These are phyloP conservation scores for Steatornis caripensis DNA, from an alignment of 2,113 vertebrate genomes.

Conservation along the genomic window DNA sequence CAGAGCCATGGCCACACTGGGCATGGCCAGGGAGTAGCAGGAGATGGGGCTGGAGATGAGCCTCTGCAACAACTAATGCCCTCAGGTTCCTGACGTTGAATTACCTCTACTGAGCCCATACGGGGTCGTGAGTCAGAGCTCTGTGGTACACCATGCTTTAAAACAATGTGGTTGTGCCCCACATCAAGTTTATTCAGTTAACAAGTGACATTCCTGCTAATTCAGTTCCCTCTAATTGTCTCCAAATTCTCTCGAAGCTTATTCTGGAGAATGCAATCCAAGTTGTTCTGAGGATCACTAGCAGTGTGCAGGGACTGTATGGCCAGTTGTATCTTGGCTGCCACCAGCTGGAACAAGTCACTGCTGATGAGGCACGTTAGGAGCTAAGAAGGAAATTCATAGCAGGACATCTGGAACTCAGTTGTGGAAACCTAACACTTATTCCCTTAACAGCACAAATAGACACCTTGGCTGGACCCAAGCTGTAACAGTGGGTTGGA, in stretches of 20 bases:
- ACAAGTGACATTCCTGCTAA: not conserved
- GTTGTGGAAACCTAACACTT: not conserved
- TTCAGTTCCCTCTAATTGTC: not conserved
- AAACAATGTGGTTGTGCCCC: fast-evolving
- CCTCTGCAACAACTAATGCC: not conserved
- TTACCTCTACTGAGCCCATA: not conserved
- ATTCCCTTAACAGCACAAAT: not conserved
- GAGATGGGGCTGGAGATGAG: not conserved
- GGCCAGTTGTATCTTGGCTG: not conserved
- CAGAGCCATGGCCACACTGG: not conserved
- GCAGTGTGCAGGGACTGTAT: not conserved
- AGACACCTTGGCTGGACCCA: not conserved
- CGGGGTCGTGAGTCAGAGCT: not conserved
- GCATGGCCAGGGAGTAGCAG: not conserved
- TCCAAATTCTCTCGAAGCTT: not conserved
- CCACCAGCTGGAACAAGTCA: not conserved
- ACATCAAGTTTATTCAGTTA: not conserved
- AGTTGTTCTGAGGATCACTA: not conserved
- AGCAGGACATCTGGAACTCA: not conserved
- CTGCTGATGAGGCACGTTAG: not conserved
- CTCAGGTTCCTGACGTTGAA: not conserved
- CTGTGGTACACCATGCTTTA: not conserved
- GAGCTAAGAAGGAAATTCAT: not conserved
- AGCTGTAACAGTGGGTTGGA: not conserved
- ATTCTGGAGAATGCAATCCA: not conserved